Conservation (phyloP, 2,888 invertebrate species). For the Patella pellucida region DNA sequence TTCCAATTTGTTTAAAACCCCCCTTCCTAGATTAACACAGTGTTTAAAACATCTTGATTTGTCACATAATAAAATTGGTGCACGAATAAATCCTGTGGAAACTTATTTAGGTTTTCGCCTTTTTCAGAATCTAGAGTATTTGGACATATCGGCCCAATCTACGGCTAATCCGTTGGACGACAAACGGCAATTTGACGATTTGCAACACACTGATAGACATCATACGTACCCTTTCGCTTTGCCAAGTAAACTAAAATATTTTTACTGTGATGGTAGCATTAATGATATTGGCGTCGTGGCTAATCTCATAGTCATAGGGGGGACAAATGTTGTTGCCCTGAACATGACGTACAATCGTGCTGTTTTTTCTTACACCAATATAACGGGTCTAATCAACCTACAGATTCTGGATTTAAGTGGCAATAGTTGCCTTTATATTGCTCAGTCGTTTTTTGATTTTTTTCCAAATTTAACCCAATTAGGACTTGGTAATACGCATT, state of each 20-base stretch:
- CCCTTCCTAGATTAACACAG: no score
- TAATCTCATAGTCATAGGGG: background rate
- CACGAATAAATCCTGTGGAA: background rate
- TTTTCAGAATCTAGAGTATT: background rate
- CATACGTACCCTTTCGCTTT: background rate
- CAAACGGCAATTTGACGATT: background rate
- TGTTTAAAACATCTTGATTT: background rate
- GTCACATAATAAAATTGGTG: background rate
- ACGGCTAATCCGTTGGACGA: background rate
- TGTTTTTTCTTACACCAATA: background rate
- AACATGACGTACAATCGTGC: background rate
- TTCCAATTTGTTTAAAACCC: no score
- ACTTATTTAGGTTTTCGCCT: background rate
- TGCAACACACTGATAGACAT: no score
- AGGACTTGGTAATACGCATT: no score
- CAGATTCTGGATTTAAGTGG: background rate
- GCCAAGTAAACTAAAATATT: background rate
- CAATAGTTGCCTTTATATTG: background rate
- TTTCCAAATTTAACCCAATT: no score
- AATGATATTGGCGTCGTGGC: background rate
- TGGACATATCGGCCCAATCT: background rate
- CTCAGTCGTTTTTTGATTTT: background rate
- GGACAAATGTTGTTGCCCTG: background rate
- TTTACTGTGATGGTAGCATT: background rate
- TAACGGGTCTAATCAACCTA: background rate